Conservation (phyloP, 2,113 vertebrate species). For the Chloropsis hardwickii region DNA sequence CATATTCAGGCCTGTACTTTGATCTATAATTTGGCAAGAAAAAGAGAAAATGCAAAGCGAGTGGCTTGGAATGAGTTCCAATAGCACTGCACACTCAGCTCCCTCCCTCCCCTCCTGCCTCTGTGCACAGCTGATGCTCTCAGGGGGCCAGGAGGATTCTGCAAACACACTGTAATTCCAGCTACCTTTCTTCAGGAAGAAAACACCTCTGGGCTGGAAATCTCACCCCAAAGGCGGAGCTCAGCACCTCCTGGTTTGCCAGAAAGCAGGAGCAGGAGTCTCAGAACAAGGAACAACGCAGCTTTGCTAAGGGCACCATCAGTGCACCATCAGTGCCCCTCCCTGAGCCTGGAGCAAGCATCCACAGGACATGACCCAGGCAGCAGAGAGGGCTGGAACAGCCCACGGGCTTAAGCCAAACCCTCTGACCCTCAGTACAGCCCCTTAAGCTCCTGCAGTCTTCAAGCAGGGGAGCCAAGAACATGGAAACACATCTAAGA, state of each 20-base stretch:
- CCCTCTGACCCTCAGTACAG: not conserved
- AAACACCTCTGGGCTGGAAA: not conserved
- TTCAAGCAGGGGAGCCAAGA: not conserved
- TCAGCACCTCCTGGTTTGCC: not conserved
- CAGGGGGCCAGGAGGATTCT: not conserved
- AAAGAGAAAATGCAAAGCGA: not conserved
- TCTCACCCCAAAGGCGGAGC: not conserved
- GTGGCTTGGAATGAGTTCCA: not conserved
- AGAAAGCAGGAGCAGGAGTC: not conserved
- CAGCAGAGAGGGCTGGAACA: not conserved
- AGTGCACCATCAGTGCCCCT: accelerated
- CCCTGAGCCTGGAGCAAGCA: not conserved
- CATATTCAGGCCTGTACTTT: not conserved
- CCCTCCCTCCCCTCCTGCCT: not conserved
- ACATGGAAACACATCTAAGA: not conserved
- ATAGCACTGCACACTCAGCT: not conserved
- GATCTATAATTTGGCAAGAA: conserved; percentile 9
- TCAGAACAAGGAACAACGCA: not conserved
- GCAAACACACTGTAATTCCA: not conserved
- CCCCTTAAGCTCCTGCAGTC: not conserved
- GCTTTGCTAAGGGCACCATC: not conserved
- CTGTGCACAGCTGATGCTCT: not conserved
- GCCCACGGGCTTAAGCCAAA: not conserved
- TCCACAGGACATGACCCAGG: not conserved
- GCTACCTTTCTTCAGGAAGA: not conserved